Base-by-base conservation (phyloP, 1,140 invertebrate species). In the Aphaenogaster ashmeadi region DNA sequence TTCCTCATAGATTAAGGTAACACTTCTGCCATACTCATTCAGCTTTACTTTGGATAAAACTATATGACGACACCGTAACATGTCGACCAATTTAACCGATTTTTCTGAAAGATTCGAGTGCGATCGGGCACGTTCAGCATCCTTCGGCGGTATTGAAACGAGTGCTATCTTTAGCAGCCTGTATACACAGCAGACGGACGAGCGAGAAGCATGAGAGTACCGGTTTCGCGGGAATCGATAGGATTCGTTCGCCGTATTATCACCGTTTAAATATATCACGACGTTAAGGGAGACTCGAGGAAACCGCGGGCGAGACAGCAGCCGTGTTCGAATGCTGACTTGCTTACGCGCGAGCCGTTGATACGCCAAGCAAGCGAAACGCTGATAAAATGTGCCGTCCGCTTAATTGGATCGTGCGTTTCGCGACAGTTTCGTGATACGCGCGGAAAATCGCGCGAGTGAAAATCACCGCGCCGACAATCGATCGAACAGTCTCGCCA, bases 171-270 rank as follows among this genome's bases (percentile, higher is more conserved):
- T 90, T 88, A 91, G 90, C 13, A 75, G 44, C 44, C 33, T 71
- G 66, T 27, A 58, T 44, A 67, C 9, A 85, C 80, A 86, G 77
- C 67, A 87, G 87, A 90, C 78, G 64, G 80, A 66, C 36, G 89
- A 75, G 72, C 56, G 87, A 27, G 27, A 79, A 88, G 87, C 84
- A 69, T 83, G 87, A 91, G 87, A 88, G 81, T 91, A 91, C 89
- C 87, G 89, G 89, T 91, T 91, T 86, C 44, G 27, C 87, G 54
- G 54, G 79, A 80, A 67, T 86, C 69, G 56, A 74, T 84, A 71
- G 52, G 67, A 86, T 88, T 88, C 87, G 81, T 50, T 88, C 41
- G 72, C 33, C 41, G 54, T 77, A 71, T 87, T 87, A 87, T 87
- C 56, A 69, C 36, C 52, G 36, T 62, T 81, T 72, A 81, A 81